Percentiles rank a stretch among this genome's conserved stretches.
These are phyloP conservation scores for Timandra comae DNA, from an alignment of 2,888 invertebrate species.

Conservation along the genomic window DNA sequence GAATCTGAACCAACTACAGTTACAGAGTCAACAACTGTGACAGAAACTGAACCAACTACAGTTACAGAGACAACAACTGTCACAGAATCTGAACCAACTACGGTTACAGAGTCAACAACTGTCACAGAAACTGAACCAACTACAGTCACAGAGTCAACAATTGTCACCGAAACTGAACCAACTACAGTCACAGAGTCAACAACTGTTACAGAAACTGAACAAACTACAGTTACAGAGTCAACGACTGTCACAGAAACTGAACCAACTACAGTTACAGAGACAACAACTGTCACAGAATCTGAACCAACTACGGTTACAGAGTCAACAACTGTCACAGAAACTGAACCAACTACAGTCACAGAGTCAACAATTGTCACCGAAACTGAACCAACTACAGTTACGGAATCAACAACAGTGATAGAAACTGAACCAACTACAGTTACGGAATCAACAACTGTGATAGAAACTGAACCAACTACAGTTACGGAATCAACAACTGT, in stretches of 20 bases:
- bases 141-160: not conserved
- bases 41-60: not conserved
- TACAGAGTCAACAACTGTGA: not conserved
- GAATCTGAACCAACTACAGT: not conserved
- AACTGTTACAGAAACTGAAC: constrained; percentile 2
- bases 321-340: not conserved
- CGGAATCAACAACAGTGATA: not conserved
- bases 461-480: not conserved
- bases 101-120: not conserved
- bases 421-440: not conserved
- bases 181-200: constrained; percentile 1
- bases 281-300: constrained; percentile 1
- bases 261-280: not conserved
- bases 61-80: not conserved
- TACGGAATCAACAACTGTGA: not conserved
- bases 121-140: constrained; percentile 3
- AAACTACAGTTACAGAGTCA: not conserved
- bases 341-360: not conserved
- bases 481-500: not conserved
- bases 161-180: constrained; percentile 1
- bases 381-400: not conserved
- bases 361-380: not conserved
- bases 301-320: not conserved
- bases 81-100: not conserved
- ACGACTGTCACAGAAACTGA: constrained; percentile 2